A percentile compares a stretch with the other conserved stretches of the same genome.
Conservation (phyloP, 2,888 invertebrate species). For the Trilocha varians region DNA sequence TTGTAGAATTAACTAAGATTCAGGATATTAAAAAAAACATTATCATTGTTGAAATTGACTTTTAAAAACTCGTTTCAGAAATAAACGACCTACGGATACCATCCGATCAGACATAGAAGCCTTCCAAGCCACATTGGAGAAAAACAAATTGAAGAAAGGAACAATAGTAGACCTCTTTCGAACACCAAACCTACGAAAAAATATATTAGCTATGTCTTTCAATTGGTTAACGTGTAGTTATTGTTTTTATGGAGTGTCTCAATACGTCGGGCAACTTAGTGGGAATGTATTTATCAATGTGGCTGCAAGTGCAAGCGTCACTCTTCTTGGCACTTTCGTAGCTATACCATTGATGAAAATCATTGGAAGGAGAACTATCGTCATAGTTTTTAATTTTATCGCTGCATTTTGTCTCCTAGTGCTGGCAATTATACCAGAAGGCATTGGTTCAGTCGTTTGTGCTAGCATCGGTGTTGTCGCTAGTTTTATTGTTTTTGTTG, state of each 20-base stretch:
- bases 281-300: conserved; percentile 89
- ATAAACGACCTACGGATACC: conserved; percentile 58
- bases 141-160: conserved; percentile 56
- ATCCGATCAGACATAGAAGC: conserved; percentile 54
- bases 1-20: too few species aligned
- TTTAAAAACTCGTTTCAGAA: conserved; percentile 59
- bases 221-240: conserved; percentile 89
- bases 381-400: conserved; percentile 76
- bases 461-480: conserved; percentile 84
- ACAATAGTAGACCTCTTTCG: conserved; percentile 78
- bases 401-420: conserved; percentile 75
- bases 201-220: conserved; percentile 80
- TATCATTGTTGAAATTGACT: not conserved
- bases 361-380: conserved; percentile 77
- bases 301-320: conserved; percentile 80
- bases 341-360: conserved; percentile 77
- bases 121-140: conserved; percentile 36
- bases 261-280: conserved; percentile 84
- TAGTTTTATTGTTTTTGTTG: conserved; percentile 87
- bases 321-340: conserved; percentile 70
- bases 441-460: conserved; percentile 66
- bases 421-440: conserved; percentile 68
- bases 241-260: conserved; percentile 84
- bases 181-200: conserved; percentile 80
- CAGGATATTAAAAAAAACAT: not conserved